phyloP scores from a whole-genome alignment of 2,888 invertebrate species.

The Adela reaumurella region DNA sequence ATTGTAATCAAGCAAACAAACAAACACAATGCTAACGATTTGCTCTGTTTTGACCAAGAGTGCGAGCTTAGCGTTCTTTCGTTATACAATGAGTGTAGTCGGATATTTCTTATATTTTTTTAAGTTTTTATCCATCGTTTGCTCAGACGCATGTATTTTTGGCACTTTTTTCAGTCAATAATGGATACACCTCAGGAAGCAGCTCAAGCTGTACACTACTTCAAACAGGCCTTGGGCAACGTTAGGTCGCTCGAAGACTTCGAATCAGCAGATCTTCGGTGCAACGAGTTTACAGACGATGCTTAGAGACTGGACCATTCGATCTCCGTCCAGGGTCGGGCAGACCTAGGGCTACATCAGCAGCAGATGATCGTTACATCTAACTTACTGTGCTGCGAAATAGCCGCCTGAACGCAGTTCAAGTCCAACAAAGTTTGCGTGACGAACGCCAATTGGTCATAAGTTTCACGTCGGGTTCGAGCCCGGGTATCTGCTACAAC shows the following conservation, averaged over 20 bases:
- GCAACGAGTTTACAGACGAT: slow-evolving; percentile 9
- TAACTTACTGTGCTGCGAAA: slow-evolving; percentile 9
- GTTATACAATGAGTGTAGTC: background rate
- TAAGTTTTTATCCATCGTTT: slow-evolving; percentile 1
- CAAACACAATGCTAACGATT: background rate
- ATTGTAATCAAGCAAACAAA: no score
- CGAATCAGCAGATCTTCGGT: slow-evolving; percentile 12
- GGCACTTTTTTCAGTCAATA: background rate
- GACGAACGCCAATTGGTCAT: no score
- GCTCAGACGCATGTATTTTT: no score
- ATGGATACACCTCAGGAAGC: background rate
- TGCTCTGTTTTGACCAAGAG: background rate
- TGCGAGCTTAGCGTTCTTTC: background rate
- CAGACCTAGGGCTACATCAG: slow-evolving; percentile 9
- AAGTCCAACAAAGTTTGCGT: no score
- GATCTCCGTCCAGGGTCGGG: slow-evolving; percentile 8
- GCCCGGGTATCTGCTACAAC: no score
- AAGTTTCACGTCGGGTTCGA: no score
- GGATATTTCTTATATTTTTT: slow-evolving; percentile 1
- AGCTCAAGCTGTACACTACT: background rate
- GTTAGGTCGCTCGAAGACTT: slow-evolving; percentile 3
- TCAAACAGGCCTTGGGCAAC: background rate
- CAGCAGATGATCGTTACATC: slow-evolving; percentile 11
- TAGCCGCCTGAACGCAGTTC: slow-evolving; percentile 11
- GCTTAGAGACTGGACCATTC: slow-evolving; percentile 11